Evolutionary conservation across 2,113 vertebrate genomes (phyloP).

Genomic region (Paramisgurnus dabryanus): DNA sequence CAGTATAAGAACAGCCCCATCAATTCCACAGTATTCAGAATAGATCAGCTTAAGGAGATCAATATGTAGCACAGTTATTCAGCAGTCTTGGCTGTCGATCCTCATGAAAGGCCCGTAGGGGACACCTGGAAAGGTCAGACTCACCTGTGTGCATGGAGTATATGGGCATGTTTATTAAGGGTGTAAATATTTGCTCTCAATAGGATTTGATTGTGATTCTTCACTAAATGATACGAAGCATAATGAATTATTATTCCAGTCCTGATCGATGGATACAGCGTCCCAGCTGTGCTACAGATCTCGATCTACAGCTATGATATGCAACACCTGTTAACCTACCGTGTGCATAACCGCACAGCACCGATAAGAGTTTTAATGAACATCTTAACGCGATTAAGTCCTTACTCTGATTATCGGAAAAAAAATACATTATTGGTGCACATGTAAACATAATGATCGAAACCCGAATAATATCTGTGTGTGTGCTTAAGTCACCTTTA

Average conservation of each 20-base stretch:
- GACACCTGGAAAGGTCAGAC: slow-evolving; percentile 33
- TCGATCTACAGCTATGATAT: too few relatives aligned
- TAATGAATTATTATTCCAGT: background rate
- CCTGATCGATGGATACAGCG: background rate
- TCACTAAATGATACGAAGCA: background rate
- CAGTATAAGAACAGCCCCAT: slow-evolving; percentile 17
- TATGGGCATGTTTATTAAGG: slow-evolving; percentile 6
- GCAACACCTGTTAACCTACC: too few relatives aligned
- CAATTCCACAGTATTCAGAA: slow-evolving; percentile 14
- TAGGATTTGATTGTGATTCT: background rate
- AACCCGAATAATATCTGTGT: background rate
- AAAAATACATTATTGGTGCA: too few relatives aligned
- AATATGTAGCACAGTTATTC: slow-evolving; percentile 35
- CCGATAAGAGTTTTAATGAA: too few relatives aligned
- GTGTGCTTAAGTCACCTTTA: slow-evolving; percentile 13
- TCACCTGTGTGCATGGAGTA: background rate
- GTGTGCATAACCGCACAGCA: too few relatives aligned
- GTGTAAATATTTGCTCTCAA: background rate
- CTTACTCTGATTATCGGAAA: too few relatives aligned
- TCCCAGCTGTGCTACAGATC: too few relatives aligned
- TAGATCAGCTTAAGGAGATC: slow-evolving; percentile 42
- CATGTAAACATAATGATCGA: too few relatives aligned
- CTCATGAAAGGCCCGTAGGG: slow-evolving; percentile 32
- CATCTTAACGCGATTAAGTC: too few relatives aligned
- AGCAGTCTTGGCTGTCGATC: slow-evolving; percentile 43